Percentiles rank a stretch among this genome's conserved stretches.
Evolutionary conservation across 2,797 vertebrate species (phyloP).

Genomic region (Paguma larvata): DNA sequence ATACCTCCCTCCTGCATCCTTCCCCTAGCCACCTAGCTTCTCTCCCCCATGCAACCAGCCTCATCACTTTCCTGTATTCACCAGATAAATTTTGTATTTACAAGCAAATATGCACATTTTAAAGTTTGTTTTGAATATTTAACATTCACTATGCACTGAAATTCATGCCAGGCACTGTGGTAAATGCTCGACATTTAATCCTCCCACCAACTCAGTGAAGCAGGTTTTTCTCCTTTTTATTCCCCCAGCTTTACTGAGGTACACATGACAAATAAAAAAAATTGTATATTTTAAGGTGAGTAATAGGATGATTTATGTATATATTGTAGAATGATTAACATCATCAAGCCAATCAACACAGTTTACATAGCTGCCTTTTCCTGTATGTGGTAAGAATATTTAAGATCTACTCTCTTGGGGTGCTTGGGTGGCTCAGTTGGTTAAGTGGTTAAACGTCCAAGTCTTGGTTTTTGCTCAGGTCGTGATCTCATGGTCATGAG

Average conservation of each 20-base stretch:
- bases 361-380: not conserved
- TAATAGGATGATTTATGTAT: not conserved
- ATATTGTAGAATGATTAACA: conserved; percentile 8
- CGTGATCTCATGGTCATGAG: too few species aligned
- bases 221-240: not conserved
- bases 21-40: conserved; percentile 39
- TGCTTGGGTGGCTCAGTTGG: too few species aligned
- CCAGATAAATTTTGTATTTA: conserved; percentile 48
- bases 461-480: too few species aligned
- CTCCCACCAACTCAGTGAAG: not conserved
- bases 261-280: conserved; percentile 16
- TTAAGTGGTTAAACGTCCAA: too few species aligned
- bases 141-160: conserved; percentile 19
- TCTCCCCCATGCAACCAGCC: not conserved
- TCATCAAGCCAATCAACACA: conserved; percentile 8
- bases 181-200: conserved; percentile 33
- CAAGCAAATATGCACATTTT: conserved; percentile 64
- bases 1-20: conserved; percentile 1
- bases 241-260: not conserved
- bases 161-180: not conserved
- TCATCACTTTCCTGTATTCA: conserved; percentile 54
- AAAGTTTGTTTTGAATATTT: conserved; percentile 62
- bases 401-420: not conserved
- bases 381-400: not conserved
- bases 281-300: not conserved